Percentiles rank a stretch among this genome's conserved stretches.
phyloP scores from a whole-genome alignment of 2,888 invertebrate genomes.

The Plagodis dolabraria region DNA sequence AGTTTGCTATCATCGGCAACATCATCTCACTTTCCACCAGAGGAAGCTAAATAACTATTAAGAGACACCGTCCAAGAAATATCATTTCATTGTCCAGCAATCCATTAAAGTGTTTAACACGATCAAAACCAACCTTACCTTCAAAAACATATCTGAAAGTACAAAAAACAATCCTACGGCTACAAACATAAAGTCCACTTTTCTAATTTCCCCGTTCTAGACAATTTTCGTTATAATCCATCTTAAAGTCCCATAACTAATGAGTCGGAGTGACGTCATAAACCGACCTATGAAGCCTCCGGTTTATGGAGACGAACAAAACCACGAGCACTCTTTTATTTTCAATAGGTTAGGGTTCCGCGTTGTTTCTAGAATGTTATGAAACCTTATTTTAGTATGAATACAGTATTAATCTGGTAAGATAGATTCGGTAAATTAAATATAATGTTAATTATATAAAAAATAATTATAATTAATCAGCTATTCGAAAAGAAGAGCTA shows the following conservation, averaged over 20 bases:
- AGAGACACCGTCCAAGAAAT: too few species aligned
- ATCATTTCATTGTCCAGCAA: too few species aligned
- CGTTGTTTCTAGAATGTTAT: slow-evolving; percentile 2
- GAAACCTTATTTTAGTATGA: too few species aligned
- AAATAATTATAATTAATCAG: too few species aligned
- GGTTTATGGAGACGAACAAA: slow-evolving; percentile 47
- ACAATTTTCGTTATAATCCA: slow-evolving; percentile 15
- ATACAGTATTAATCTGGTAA: too few species aligned
- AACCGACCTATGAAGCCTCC: slow-evolving; percentile 24
- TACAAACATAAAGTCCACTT: slow-evolving; percentile 3
- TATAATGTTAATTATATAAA: too few species aligned
- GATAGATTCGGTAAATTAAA: too few species aligned
- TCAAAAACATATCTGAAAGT: not conserved
- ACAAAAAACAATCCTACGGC: not conserved
- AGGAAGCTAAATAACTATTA: too few species aligned
- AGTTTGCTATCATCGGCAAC: too few species aligned
- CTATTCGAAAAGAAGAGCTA: too few species aligned
- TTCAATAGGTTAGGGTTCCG: slow-evolving; percentile 46
- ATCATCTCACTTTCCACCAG: too few species aligned
- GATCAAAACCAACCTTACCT: not conserved
- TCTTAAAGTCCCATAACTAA: slow-evolving; percentile 24
- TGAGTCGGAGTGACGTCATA: slow-evolving; percentile 24
- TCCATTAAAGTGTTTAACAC: not conserved
- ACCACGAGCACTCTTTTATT: slow-evolving; percentile 45
- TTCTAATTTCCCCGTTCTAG: not conserved